Evolutionary conservation across 2,888 invertebrate genomes (phyloP).

Genomic region (Eupithecia vulgata): DNA sequence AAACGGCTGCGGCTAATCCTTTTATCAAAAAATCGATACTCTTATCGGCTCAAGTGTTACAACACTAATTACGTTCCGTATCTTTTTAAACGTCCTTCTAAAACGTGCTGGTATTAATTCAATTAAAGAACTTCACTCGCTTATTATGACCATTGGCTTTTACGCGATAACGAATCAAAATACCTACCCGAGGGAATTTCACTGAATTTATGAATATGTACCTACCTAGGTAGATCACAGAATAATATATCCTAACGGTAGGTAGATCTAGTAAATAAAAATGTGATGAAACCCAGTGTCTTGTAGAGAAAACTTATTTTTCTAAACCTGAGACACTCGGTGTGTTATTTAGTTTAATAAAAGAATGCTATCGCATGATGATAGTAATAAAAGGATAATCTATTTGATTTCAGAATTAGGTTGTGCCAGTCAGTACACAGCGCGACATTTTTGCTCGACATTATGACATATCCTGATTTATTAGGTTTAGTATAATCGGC

Average conservation of each 20-base stretch:
- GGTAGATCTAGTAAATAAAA: neutral
- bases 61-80: slow-evolving; percentile 35
- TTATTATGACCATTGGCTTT: neutral
- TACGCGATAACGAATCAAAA: neutral
- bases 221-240: too few species aligned
- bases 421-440: slow-evolving; percentile 46
- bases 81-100: neutral
- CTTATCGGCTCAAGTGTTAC: slow-evolving; percentile 13
- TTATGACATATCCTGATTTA: slow-evolving; percentile 20
- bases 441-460: slow-evolving; percentile 27
- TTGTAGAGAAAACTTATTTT: neutral
- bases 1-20: slow-evolving; percentile 18
- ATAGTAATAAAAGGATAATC: slow-evolving; percentile 38
- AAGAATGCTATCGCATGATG: slow-evolving; percentile 45
- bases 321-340: neutral
- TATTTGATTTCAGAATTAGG: slow-evolving; percentile 25
- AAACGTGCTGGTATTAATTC: neutral
- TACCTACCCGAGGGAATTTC: neutral
- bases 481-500: neutral
- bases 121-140: neutral
- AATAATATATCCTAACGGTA: too few species aligned
- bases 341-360: neutral
- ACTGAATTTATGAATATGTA: neutral
- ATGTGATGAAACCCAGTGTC: neutral
- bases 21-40: slow-evolving; percentile 38